phyloP scores from a whole-genome alignment of 2,888 invertebrate genomes.

The Biston betularia region DNA sequence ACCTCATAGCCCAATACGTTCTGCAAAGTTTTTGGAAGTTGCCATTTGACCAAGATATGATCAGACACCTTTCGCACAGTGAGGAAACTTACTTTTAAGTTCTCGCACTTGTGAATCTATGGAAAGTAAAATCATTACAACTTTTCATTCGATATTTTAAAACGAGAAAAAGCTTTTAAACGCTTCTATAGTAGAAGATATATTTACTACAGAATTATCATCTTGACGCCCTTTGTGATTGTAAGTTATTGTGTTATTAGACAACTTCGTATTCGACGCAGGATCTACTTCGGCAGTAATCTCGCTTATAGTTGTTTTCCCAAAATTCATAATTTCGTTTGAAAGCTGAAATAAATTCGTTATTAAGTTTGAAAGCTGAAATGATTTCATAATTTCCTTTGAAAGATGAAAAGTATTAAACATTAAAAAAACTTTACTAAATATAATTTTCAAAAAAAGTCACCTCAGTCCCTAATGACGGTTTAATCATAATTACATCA shows the following conservation, averaged over 20 bases:
- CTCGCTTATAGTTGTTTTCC: background rate
- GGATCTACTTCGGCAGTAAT: background rate
- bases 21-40: constrained; percentile 49
- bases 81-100: constrained; percentile 55
- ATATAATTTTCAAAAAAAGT: background rate
- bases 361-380: too few species aligned
- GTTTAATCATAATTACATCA: background rate
- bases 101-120: constrained; percentile 45
- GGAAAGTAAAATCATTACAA: background rate
- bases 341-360: background rate
- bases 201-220: constrained; percentile 32
- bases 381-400: too few species aligned
- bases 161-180: background rate
- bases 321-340: too few species aligned
- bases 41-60: constrained; percentile 67
- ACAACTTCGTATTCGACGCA: constrained; percentile 34
- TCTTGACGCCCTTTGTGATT: constrained; percentile 7
- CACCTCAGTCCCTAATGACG: background rate
- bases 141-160: background rate
- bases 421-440: background rate
- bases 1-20: constrained; percentile 68
- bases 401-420: background rate
- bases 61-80: constrained; percentile 60
- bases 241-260: constrained; percentile 3
- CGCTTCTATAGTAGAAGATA: background rate